A percentile compares a stretch with the other conserved stretches of the same genome.
Evolutionary conservation across 2,797 vertebrate genomes (phyloP).

Genomic region (Pampus argenteus): DNA sequence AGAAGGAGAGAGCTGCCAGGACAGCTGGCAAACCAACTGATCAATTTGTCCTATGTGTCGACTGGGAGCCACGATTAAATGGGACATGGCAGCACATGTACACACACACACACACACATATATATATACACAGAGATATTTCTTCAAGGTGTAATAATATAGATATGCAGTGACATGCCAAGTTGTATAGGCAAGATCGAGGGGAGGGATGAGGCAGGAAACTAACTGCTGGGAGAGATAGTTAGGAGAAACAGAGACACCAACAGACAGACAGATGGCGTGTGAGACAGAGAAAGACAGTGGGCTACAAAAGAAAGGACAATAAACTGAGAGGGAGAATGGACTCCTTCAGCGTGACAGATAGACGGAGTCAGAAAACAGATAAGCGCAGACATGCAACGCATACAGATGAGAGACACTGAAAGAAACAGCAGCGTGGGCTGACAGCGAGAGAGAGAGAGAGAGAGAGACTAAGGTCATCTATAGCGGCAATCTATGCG

Average conservation of each 20-base stretch:
- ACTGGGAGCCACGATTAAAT: slow-evolving; percentile 70
- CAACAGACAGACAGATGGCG: slow-evolving; percentile 50
- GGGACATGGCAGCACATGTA: slow-evolving; percentile 51
- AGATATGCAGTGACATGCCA: slow-evolving; percentile 57
- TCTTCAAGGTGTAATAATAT: slow-evolving; percentile 59
- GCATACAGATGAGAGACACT: slow-evolving; percentile 49
- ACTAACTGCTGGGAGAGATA: slow-evolving; percentile 40
- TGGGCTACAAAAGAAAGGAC: slow-evolving; percentile 31
- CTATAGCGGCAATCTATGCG: slow-evolving; percentile 15
- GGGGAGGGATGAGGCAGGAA: slow-evolving; percentile 7
- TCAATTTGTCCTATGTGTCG: slow-evolving; percentile 74
- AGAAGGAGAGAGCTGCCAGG: slow-evolving; percentile 71
- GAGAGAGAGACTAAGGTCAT: slow-evolving; percentile 35
- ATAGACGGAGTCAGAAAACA: slow-evolving; percentile 37
- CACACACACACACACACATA: slow-evolving; percentile 6
- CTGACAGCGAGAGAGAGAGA: slow-evolving; percentile 33
- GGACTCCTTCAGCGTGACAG: slow-evolving; percentile 37
- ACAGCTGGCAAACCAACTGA: slow-evolving; percentile 77
- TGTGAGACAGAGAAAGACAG: slow-evolving; percentile 45
- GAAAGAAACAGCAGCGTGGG: slow-evolving; percentile 20
- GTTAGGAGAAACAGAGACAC: slow-evolving; percentile 24
- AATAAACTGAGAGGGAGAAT: slow-evolving; percentile 29
- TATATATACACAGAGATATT: slow-evolving; percentile 20
- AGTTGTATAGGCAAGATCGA: slow-evolving; percentile 20
- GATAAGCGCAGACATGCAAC: slow-evolving; percentile 17